A percentile compares a stretch with the other conserved stretches of the same genome.
Conservation (phyloP, 2,888 invertebrate genomes). For the Pomacea canaliculata region DNA sequence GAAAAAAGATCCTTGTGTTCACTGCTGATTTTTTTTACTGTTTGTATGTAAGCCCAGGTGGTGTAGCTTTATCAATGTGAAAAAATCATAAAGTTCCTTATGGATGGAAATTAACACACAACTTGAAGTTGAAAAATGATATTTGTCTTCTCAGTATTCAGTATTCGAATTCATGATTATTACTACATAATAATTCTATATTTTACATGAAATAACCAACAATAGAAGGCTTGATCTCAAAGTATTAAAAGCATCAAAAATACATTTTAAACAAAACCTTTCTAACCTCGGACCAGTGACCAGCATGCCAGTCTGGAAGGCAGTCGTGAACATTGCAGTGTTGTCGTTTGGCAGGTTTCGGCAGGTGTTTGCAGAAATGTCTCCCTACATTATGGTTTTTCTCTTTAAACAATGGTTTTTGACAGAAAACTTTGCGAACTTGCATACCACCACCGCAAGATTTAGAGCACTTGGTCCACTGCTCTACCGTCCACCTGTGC, state of each 20-base stretch:
- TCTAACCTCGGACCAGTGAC: slow-evolving; percentile 90
- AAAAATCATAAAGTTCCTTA: too few relatives aligned
- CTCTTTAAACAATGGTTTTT: slow-evolving; percentile 49
- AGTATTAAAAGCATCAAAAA: not conserved
- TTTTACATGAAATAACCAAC: too few relatives aligned
- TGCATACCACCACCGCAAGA: slow-evolving; percentile 78
- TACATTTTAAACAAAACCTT: not conserved
- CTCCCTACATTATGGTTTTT: slow-evolving; percentile 43
- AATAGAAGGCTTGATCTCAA: too few relatives aligned
- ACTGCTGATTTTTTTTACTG: not conserved
- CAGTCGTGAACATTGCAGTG: slow-evolving; percentile 57
- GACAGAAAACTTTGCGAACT: slow-evolving; percentile 76
- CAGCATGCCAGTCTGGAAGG: slow-evolving; percentile 84
- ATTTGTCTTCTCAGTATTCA: too few relatives aligned
- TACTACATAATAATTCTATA: not conserved
- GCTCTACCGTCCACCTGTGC: slow-evolving; percentile 51
- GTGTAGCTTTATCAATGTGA: too few relatives aligned
- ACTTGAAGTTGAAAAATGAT: too few relatives aligned
- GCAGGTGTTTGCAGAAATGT: slow-evolving; percentile 46
- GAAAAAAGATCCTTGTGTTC: not conserved
- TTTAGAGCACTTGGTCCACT: slow-evolving; percentile 74
- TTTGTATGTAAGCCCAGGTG: too few relatives aligned
- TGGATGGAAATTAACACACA: too few relatives aligned
- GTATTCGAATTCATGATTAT: not conserved
- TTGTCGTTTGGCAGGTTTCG: slow-evolving; percentile 46